A percentile compares a stretch with the other conserved stretches of the same genome.
These are phyloP conservation scores for Leptestheria dahalacensis DNA, from an alignment of 1,140 invertebrate species.

Conservation along the genomic window DNA sequence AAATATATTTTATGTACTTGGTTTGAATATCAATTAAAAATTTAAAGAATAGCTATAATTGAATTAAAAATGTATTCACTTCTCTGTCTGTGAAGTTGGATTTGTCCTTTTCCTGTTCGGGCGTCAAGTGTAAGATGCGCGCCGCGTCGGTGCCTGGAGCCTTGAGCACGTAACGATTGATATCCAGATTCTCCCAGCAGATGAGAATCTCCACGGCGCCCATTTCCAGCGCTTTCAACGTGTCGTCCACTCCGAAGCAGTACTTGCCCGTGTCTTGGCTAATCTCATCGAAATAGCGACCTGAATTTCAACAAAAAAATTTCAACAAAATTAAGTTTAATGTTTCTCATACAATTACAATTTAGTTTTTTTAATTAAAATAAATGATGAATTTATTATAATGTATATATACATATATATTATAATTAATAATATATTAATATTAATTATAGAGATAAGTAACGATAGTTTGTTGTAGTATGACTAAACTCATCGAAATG, in stretches of 20 bases:
- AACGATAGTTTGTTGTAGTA: too few relatives aligned
- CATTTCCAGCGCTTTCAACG: constrained; percentile 86
- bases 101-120: constrained; percentile 97
- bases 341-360: too few relatives aligned
- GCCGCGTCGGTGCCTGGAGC: constrained; percentile 43
- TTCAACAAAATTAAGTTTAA: background rate
- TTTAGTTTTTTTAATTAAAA: too few relatives aligned
- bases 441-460: too few relatives aligned
- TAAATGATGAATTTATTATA: too few relatives aligned
- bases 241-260: constrained; percentile 98
- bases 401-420: too few relatives aligned
- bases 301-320: constrained; percentile 29
- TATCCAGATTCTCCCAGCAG: constrained; percentile 99
- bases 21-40: too few relatives aligned
- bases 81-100: constrained; percentile 97
- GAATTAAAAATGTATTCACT: too few relatives aligned
- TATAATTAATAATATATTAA: too few relatives aligned
- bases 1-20: too few relatives aligned
- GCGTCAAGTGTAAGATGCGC: constrained; percentile 75
- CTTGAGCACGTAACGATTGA: constrained; percentile 89
- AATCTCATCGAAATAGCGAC: constrained; percentile 96
- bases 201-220: constrained; percentile 97
- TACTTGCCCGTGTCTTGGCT: constrained; percentile 98
- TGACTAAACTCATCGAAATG: too few relatives aligned
- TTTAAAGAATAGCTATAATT: too few relatives aligned